A percentile compares a stretch with the other conserved stretches of the same genome.
phyloP scores from a whole-genome alignment of 2,888 invertebrate species.

The Leptinotarsa haldemani region DNA sequence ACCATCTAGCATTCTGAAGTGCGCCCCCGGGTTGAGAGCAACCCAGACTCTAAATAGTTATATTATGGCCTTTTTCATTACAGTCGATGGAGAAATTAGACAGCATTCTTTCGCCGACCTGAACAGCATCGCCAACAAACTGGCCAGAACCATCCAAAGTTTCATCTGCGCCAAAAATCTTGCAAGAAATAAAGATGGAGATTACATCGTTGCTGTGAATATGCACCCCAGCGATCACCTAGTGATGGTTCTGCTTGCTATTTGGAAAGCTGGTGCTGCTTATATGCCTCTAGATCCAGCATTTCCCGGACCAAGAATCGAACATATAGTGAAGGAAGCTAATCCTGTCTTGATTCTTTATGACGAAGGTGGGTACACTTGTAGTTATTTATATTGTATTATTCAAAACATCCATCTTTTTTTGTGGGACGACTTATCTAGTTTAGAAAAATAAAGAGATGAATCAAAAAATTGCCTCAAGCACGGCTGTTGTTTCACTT shows the following conservation, averaged over 20 bases:
- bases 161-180: constrained; percentile 62
- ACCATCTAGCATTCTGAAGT: no score
- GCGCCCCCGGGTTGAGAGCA: no score
- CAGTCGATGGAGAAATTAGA: constrained; percentile 49
- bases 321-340: constrained; percentile 81
- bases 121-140: constrained; percentile 69
- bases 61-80: constrained; percentile 11
- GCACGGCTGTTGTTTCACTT: no score
- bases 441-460: no score
- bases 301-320: constrained; percentile 77
- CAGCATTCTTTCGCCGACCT: constrained; percentile 69
- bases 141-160: constrained; percentile 70
- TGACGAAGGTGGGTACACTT: constrained; percentile 70
- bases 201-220: constrained; percentile 81
- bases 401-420: no score
- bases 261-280: constrained; percentile 85
- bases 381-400: not conserved
- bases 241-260: constrained; percentile 76
- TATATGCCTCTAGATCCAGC: constrained; percentile 85
- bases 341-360: constrained; percentile 77
- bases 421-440: no score
- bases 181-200: constrained; percentile 74
- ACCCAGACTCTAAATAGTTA: no score
- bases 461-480: no score
- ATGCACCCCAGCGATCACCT: constrained; percentile 81